These are phyloP conservation scores for Sycophila texana DNA, from an alignment of 2,888 invertebrate species.

Conservation along the genomic window DNA sequence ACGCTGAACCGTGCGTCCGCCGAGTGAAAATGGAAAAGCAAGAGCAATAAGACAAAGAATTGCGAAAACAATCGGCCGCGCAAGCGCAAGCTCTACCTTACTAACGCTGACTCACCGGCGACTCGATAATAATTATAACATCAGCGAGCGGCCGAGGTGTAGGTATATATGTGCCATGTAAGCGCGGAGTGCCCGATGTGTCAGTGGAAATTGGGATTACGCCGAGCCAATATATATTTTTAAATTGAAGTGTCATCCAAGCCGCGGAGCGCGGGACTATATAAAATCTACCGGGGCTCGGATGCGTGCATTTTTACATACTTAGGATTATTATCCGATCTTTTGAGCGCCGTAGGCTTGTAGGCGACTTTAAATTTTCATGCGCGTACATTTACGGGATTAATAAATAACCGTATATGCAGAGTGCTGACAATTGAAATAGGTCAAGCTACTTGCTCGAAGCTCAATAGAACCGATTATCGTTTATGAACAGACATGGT, in stretches of 20 bases:
- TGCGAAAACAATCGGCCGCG: constrained; percentile 56
- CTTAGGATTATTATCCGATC: no score
- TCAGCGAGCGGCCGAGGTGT: not conserved
- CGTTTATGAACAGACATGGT: no score
- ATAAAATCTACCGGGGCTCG: no score
- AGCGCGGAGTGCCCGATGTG: not conserved
- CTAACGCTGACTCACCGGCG: constrained; percentile 29
- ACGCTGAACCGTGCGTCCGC: not conserved
- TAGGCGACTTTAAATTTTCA: no score
- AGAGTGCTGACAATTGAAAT: no score
- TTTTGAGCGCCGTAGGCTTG: no score
- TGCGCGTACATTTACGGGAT: no score
- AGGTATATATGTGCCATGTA: not conserved
- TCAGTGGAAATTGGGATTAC: not conserved
- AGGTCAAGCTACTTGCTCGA: no score
- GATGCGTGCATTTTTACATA: no score
- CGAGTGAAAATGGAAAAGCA: constrained; percentile 51
- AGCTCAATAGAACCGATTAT: no score
- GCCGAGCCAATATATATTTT: constrained; percentile 9
- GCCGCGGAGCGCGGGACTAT: no score
- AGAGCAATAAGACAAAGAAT: constrained; percentile 58
- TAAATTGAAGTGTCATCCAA: constrained; percentile 5
- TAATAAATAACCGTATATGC: no score
- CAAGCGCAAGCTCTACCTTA: not conserved
- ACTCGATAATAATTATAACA: constrained; percentile 40